phyloP scores from a whole-genome alignment of 2,797 vertebrate species.

The Uromys caudimaculatus region DNA sequence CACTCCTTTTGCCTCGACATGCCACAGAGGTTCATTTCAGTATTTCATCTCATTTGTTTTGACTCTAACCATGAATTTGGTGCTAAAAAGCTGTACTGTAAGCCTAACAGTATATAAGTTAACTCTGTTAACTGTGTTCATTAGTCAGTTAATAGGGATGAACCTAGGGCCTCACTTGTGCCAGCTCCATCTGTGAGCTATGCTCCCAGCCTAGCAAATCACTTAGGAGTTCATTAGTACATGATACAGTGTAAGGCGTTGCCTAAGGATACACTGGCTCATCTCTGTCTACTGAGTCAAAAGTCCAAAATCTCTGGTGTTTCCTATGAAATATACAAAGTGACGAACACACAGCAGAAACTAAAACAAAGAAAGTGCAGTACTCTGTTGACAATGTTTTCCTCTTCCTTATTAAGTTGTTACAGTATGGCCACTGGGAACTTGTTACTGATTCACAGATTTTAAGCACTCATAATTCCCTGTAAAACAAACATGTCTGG shows the following conservation, averaged over 20 bases:
- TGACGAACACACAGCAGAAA: constrained; percentile 31
- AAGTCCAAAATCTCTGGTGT: constrained; percentile 20
- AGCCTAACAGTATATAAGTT: not conserved
- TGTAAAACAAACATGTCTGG: constrained; percentile 33
- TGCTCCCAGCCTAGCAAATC: not conserved
- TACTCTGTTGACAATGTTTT: constrained; percentile 17
- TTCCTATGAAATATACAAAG: constrained; percentile 6
- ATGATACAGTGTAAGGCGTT: not conserved
- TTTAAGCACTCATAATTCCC: constrained; percentile 24
- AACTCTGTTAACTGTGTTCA: constrained; percentile 21
- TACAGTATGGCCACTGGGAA: constrained; percentile 27
- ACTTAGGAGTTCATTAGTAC: constrained; percentile 31
- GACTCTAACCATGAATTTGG: not conserved
- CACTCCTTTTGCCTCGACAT: not conserved
- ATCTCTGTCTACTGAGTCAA: not conserved
- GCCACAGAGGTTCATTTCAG: not conserved
- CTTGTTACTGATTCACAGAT: constrained; percentile 21
- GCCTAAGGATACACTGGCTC: constrained; percentile 18
- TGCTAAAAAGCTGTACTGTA: not conserved
- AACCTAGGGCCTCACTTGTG: not conserved
- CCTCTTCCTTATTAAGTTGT: constrained; percentile 16
- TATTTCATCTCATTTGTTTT: not conserved
- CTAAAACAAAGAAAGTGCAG: not conserved
- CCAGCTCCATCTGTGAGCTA: not conserved
- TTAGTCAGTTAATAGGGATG: not conserved